Percentiles rank a stretch among this genome's conserved stretches.
phyloP scores from a whole-genome alignment of 2,888 invertebrate species.

The Saturnia japonica region DNA sequence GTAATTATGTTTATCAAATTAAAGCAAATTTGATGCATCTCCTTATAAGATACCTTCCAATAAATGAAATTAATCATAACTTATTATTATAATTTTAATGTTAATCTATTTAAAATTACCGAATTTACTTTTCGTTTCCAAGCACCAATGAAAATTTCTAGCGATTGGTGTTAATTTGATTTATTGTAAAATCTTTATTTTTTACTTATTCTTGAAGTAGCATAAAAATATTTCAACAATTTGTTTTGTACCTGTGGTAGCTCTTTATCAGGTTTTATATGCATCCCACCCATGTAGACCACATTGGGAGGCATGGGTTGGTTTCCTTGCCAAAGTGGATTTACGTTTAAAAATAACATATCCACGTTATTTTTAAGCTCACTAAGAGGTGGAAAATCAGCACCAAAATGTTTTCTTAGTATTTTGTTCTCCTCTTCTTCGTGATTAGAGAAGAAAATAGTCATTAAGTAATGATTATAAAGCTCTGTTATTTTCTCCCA shows the following conservation, averaged over 20 bases:
- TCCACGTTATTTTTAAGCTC: slow-evolving; percentile 48
- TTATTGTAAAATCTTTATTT: too few species aligned
- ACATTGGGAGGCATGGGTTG: slow-evolving; percentile 61
- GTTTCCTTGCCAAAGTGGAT: slow-evolving; percentile 52
- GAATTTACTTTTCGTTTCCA: background rate
- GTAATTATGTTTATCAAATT: background rate
- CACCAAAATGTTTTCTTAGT: slow-evolving; percentile 31
- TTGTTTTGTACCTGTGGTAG: slow-evolving; percentile 48
- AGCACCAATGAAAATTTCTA: background rate
- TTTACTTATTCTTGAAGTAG: too few species aligned
- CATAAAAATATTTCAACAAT: background rate
- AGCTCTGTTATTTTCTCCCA: slow-evolving; percentile 43
- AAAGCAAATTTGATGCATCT: too few species aligned
- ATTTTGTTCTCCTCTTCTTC: slow-evolving; percentile 29
- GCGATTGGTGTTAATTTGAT: background rate
- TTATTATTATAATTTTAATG: background rate
- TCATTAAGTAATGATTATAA: slow-evolving; percentile 29
- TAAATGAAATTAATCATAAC: background rate
- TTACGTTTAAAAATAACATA: slow-evolving; percentile 57
- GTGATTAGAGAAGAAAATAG: slow-evolving; percentile 6
- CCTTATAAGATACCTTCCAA: background rate
- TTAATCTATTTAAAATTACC: background rate
- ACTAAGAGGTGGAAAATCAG: slow-evolving; percentile 30
- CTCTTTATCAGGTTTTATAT: slow-evolving; percentile 50
- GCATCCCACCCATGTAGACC: slow-evolving; percentile 64